Percentiles rank a stretch among this genome's conserved stretches.
phyloP scores from a whole-genome alignment of 2,888 invertebrate genomes.

The Notodonta ziczac region DNA sequence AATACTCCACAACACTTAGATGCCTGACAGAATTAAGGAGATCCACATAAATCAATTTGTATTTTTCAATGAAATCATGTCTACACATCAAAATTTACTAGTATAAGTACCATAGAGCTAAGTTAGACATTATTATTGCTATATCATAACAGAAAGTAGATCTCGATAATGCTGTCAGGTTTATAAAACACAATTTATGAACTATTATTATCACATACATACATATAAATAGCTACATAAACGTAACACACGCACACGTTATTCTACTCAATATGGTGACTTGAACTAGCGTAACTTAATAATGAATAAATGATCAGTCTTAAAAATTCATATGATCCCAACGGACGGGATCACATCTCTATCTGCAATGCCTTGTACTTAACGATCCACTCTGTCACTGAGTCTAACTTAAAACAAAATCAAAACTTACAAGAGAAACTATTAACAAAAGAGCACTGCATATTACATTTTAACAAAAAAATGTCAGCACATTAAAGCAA shows the following conservation, averaged over 20 bases:
- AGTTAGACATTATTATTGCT: constrained; percentile 42
- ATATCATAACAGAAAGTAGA: constrained; percentile 35
- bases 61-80: constrained; percentile 23
- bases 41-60: constrained; percentile 34
- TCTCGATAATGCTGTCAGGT: constrained; percentile 59
- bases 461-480: constrained; percentile 68
- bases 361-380: constrained; percentile 57
- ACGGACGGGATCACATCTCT: constrained; percentile 55
- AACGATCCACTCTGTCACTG: constrained; percentile 75
- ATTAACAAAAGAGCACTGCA: constrained; percentile 78
- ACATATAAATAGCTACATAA: constrained; percentile 71
- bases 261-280: constrained; percentile 68
- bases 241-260: constrained; percentile 59
- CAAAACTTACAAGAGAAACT: constrained; percentile 69
- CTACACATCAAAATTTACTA: constrained; percentile 30
- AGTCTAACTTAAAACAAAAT: constrained; percentile 74
- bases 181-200: constrained; percentile 38
- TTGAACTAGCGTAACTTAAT: constrained; percentile 79
- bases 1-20: constrained; percentile 37
- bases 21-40: constrained; percentile 45
- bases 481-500: constrained; percentile 70
- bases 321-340: constrained; percentile 69
- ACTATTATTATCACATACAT: constrained; percentile 53
- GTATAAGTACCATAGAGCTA: constrained; percentile 23
- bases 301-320: constrained; percentile 84